Percentiles rank a stretch among this genome's conserved stretches.
Conservation (phyloP, 2,113 vertebrate genomes). For the Chunga burmeisteri region DNA sequence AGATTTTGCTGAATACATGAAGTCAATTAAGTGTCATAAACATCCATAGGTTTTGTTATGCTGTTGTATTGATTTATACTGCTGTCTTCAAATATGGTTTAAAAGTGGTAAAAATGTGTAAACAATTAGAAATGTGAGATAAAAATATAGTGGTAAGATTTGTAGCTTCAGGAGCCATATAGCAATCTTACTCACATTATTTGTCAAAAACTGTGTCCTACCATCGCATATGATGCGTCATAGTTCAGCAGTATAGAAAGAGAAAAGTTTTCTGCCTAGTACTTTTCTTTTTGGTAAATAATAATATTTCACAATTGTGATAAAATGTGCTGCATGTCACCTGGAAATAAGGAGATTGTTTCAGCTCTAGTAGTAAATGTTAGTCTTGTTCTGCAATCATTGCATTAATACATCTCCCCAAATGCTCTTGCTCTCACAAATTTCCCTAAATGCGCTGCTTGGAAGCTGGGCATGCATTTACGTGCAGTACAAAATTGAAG, state of each 20-base stretch:
- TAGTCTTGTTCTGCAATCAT: neutral
- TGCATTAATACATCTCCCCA: neutral
- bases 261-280: neutral
- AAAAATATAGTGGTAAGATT: neutral
- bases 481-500: neutral
- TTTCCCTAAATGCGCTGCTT: neutral
- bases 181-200: neutral
- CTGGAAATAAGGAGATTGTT: neutral
- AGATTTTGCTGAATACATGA: neutral
- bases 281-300: neutral
- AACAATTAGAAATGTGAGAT: neutral
- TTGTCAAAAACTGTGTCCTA: neutral
- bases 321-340: neutral
- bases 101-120: neutral
- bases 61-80: neutral
- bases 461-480: constrained; percentile 4
- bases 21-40: neutral
- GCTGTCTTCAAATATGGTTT: neutral
- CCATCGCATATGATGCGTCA: neutral
- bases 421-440: neutral
- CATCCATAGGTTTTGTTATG: neutral
- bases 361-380: neutral
- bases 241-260: neutral
- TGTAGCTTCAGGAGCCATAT: neutral
- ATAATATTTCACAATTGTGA: neutral